phyloP scores from a whole-genome alignment of 2,113 vertebrate species.

The Okapia johnstoni region DNA sequence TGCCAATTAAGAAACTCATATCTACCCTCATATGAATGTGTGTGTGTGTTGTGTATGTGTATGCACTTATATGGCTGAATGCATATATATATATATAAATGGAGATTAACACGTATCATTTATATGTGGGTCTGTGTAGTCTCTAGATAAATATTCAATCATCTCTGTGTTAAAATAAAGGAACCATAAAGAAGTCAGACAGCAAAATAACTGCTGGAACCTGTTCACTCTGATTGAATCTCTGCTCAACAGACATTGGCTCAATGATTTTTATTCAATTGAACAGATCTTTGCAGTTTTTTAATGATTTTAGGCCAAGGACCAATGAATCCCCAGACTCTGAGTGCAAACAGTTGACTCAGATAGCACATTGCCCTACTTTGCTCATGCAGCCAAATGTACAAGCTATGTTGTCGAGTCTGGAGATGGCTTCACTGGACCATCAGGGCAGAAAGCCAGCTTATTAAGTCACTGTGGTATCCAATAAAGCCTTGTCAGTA shows the following conservation, averaged over 20 bases:
- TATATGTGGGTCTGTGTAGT: constrained; percentile 49
- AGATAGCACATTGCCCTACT: neutral
- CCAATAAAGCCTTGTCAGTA: constrained; percentile 80
- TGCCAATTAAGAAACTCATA: constrained; percentile 55
- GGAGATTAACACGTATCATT: constrained; percentile 68
- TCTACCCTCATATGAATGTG: neutral
- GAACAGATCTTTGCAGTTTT: constrained; percentile 26
- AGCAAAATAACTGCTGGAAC: constrained; percentile 37
- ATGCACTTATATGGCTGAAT: constrained; percentile 31
- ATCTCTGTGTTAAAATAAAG: constrained; percentile 65
- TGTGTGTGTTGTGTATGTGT: constrained; percentile 14
- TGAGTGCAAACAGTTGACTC: constrained; percentile 19
- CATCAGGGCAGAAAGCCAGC: constrained; percentile 41
- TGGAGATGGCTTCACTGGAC: constrained; percentile 45
- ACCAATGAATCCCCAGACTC: neutral
- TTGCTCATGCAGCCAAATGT: constrained; percentile 34
- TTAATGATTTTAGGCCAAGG: constrained; percentile 28
- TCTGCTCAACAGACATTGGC: constrained; percentile 2
- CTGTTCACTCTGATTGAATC: constrained; percentile 44
- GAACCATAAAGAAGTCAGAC: constrained; percentile 52
- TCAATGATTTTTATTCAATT: constrained; percentile 5
- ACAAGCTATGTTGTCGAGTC: constrained; percentile 22
- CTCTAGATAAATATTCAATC: constrained; percentile 63
- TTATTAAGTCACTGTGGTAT: constrained; percentile 70
- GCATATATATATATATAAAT: constrained; percentile 49